Evolutionary conservation across 92 coral and sea anemone genomes (phyloP), one percentile per base, ranked within the genome.

Genomic region (Palythoa grandiflora): DNA sequence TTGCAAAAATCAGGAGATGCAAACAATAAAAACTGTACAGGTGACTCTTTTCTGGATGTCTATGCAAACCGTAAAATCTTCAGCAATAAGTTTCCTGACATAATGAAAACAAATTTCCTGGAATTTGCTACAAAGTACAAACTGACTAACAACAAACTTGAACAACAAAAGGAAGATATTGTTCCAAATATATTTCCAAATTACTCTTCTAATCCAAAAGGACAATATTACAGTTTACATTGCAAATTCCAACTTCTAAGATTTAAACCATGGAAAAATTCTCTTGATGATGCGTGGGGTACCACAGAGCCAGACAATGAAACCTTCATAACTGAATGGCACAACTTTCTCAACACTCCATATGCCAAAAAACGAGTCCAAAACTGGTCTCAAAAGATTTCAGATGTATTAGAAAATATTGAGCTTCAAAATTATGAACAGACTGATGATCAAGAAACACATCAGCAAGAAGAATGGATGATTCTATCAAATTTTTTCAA

Each of bases 241-340:
- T 85, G 87, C 87, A 90, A 90, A 78, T 86, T 51, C 36, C 89
- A 90, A 78, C 86, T 90, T 68, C 68, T 90, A 1, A 90, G 86
- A 77, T 90, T 1, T 75, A 90, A 90, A 78, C 92, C 92, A 20
- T 90, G 92, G 92, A 86, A 90, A 53, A 74, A 86, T 86, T 85
- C 89, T 78, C 28, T 28, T 21, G n/a, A 89, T 77, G 87, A 90
- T 85, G 12, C 7, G 12, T 6, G 12, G 12, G 55, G 55, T 52
- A 52, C 55, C 12, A 11, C 12, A 52, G 28, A 28, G 28, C 28
- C 28, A 52, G 55, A 52, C 7, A 11, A 52, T 11, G 12, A 6
- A 52, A 52, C 55, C 7, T 52, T 52, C 55, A 52, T 52, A 52
- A 11, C 55, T 52, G 55, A 52, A 28, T 28, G 28, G 28, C 28